Conservation (phyloP, 2,113 vertebrate species). For the Choloepus hoffmanni region DNA sequence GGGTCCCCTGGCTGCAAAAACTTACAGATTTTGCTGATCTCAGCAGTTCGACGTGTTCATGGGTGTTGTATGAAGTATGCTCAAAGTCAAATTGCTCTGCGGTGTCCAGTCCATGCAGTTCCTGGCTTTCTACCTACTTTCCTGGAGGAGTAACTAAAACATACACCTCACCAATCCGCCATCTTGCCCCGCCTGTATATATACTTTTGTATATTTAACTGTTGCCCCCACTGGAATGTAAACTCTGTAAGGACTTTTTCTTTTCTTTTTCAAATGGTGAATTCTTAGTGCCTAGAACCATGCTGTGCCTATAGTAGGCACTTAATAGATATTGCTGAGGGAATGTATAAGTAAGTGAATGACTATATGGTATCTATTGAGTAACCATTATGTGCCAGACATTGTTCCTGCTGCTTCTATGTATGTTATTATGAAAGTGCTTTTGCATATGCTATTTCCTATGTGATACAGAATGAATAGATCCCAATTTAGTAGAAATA, state of each 20-base stretch:
- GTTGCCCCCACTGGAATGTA: neutral
- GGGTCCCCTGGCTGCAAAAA: no score
- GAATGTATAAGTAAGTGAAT: conserved; percentile 1
- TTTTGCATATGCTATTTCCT: neutral
- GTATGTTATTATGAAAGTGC: neutral
- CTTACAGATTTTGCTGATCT: no score
- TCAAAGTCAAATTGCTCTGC: no score
- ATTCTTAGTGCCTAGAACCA: conserved; percentile 25
- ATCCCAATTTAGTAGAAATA: conserved; percentile 19
- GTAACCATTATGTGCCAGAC: neutral
- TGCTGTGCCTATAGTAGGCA: neutral
- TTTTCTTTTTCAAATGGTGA: neutral
- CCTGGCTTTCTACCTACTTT: no score
- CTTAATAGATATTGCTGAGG: neutral
- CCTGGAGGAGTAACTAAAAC: no score
- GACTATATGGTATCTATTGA: neutral
- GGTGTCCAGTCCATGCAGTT: no score
- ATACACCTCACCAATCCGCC: no score
- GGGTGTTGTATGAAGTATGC: no score
- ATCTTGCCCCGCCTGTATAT: no score
- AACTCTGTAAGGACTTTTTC: neutral
- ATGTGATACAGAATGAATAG: neutral
- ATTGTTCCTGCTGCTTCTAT: neutral
- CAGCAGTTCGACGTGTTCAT: no score
- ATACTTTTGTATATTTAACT: neutral